These are phyloP conservation scores for Macroramphosus scolopax DNA, from an alignment of 2,797 vertebrate genomes.

Conservation along the genomic window DNA sequence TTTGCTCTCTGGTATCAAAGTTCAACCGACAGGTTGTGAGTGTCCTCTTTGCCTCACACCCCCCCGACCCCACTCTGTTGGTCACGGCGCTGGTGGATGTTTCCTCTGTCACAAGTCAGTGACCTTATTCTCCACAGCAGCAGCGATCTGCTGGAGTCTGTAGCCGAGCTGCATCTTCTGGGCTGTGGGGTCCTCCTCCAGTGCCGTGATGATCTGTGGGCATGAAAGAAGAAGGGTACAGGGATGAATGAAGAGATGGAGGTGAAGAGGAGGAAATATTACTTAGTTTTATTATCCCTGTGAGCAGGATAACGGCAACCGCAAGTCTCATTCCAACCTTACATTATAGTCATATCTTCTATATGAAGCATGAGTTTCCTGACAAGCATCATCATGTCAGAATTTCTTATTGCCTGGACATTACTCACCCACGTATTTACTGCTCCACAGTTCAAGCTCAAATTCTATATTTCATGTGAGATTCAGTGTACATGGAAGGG, in stretches of 20 bases:
- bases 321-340: too few species aligned
- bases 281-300: too few species aligned
- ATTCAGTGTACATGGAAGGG: too few species aligned
- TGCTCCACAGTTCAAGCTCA: too few species aligned
- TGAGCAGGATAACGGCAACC: too few species aligned
- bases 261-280: too few species aligned
- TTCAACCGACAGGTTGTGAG: constrained; percentile 5
- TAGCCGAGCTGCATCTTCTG: constrained; percentile 99
- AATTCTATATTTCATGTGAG: too few species aligned
- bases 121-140: constrained; percentile 98
- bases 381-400: too few species aligned
- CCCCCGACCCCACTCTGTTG: too few species aligned
- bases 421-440: neutral
- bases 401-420: too few species aligned
- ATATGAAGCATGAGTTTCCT: too few species aligned
- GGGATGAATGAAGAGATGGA: neutral
- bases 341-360: too few species aligned
- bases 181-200: constrained; percentile 94
- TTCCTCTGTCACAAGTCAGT: constrained; percentile 88
- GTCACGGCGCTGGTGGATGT: neutral
- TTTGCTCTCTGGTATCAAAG: constrained; percentile 13
- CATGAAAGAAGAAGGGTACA: neutral
- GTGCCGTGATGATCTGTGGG: constrained; percentile 91
- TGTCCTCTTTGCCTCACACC: neutral
- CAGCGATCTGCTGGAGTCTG: constrained; percentile 95